Percentiles rank a stretch among this genome's conserved stretches.
These are phyloP conservation scores for Paracanthobrama guichenoti DNA, from an alignment of 2,113 vertebrate genomes.

Conservation along the genomic window DNA sequence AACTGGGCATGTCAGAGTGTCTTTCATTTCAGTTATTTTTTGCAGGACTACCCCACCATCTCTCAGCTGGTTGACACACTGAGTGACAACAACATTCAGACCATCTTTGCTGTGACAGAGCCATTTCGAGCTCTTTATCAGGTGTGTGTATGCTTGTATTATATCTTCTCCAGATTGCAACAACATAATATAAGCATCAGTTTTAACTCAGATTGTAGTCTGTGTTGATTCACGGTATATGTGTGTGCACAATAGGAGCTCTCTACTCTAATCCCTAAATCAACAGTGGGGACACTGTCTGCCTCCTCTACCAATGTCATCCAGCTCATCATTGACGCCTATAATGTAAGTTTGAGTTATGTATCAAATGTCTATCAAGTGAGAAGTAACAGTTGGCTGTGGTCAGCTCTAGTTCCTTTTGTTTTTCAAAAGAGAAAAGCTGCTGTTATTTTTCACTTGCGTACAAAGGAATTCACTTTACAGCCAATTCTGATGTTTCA, in stretches of 20 bases:
- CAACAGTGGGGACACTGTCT: slow-evolving; percentile 91
- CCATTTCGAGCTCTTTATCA: slow-evolving; percentile 93
- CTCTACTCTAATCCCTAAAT: slow-evolving; percentile 95
- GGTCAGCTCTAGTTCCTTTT: slow-evolving; percentile 1
- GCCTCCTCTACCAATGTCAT: slow-evolving; percentile 96
- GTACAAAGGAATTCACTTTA: not conserved
- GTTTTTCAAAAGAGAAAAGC: not conserved
- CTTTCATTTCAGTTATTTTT: slow-evolving; percentile 14
- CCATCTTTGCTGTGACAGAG: slow-evolving; percentile 95
- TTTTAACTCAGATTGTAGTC: not conserved
- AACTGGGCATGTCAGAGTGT: not conserved
- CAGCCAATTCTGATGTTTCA: not conserved
- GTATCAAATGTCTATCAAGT: not conserved
- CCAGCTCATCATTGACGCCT: slow-evolving; percentile 93
- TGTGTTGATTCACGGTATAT: not conserved
- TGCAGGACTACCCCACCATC: slow-evolving; percentile 95
- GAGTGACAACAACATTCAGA: slow-evolving; percentile 98
- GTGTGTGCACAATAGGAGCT: slow-evolving; percentile 78
- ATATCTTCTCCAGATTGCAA: not conserved
- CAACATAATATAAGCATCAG: not conserved
- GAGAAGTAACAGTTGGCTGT: not conserved
- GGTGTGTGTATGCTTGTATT: slow-evolving; percentile 69
- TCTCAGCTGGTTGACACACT: slow-evolving; percentile 96
- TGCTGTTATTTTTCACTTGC: not conserved
- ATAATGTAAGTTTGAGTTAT: slow-evolving; percentile 86